Evolutionary conservation across 2,888 invertebrate species (phyloP), one percentile per base, ranked within the genome.

Genomic region (Corythucha ciliata): DNA sequence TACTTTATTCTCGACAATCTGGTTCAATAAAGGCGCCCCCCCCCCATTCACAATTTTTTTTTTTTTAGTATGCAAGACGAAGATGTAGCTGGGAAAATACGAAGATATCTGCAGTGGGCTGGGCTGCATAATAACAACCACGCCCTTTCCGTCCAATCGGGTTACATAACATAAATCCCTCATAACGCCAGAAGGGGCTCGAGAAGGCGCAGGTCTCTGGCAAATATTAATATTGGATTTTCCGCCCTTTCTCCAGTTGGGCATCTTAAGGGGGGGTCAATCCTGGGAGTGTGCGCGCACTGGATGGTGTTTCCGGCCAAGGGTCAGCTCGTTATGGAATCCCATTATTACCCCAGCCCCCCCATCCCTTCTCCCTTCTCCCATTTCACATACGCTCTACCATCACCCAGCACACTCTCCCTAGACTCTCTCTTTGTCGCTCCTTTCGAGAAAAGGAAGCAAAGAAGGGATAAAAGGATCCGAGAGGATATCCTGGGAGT

Each of bases 301-400:
- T 26, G 20, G n/a, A 6, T 51, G 50, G 51, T 45, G 46, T 36
- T 24, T 33, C 14, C 36, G 51, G 51, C 51, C 51, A 51, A 45
- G 51, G 51, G 51, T 51, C 51, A 51, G 51, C 51, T 51, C 51
- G 51, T 51, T 51, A 51, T 51, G 51, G 51, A 51, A 51, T 51
- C 51, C 51, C 45, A 37, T 51, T 51, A 51, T 51, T 51, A 45
- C 51, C 29, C 36, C 51, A n/a, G n/a, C 16, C 16, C 25, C 24
- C 12, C 18, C 39, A 3, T 20, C 12, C 39, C 4, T 10, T 20
- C 29, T 6, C n/a, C 26, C 21, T 14, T 22, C 3, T 26, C 27
- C 36, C 37, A 21, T 26, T 25, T 26, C 14, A 24, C 25, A 34
- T 21, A 12, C 47, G 36, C 47, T 14, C 36, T n/a, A 8, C 34